Conservation (phyloP, 1,140 invertebrate genomes). For the Oryzaephilus surinamensis region DNA sequence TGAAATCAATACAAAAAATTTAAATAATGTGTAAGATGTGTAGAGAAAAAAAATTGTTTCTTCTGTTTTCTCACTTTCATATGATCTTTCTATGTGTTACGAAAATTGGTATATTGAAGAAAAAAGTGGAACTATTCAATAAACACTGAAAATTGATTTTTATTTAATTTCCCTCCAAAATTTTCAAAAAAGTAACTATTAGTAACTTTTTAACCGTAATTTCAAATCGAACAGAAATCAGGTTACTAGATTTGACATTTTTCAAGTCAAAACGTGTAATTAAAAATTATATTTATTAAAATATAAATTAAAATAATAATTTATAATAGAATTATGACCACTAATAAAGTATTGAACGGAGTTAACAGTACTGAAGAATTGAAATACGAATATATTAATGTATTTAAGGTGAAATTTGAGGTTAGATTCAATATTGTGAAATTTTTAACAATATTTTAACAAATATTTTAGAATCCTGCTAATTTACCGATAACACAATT, state of each 20-base stretch:
- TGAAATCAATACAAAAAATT: slow-evolving; percentile 2
- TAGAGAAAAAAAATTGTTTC: neutral
- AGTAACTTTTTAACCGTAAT: neutral
- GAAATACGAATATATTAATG: slow-evolving; percentile 16
- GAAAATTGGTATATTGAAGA: slow-evolving; percentile 6
- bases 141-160: slow-evolving; percentile 5
- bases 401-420: slow-evolving; percentile 24
- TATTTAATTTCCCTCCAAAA: neutral
- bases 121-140: slow-evolving; percentile 10
- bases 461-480: slow-evolving; percentile 24
- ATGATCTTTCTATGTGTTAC: slow-evolving; percentile 10
- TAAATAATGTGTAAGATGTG: slow-evolving; percentile 2
- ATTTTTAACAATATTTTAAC: slow-evolving; percentile 3
- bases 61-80: slow-evolving; percentile 1
- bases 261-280: neutral
- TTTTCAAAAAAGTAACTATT: no score
- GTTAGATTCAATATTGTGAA: slow-evolving; percentile 6
- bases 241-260: neutral
- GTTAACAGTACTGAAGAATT: slow-evolving; percentile 6
- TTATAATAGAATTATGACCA: slow-evolving; percentile 10
- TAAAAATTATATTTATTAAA: neutral
- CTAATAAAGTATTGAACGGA: slow-evolving; percentile 5
- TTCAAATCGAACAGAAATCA: neutral
- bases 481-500: slow-evolving; percentile 28
- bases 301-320: slow-evolving; percentile 1